phyloP scores from a whole-genome alignment of 2,888 invertebrate genomes.

The Neuroscelio doddi region DNA sequence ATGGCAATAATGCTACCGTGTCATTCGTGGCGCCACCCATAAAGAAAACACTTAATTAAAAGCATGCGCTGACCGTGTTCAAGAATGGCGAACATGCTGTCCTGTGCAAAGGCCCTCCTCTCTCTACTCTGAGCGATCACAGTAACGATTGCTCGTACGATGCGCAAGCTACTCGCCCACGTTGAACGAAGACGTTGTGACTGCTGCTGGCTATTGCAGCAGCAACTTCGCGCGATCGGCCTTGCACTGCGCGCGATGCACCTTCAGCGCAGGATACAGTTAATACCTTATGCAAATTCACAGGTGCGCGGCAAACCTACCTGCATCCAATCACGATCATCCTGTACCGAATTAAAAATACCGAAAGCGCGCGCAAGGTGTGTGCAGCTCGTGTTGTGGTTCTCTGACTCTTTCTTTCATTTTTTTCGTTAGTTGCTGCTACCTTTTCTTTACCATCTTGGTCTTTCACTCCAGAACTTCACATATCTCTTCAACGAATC shows the following conservation, averaged over 20 bases:
- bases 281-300: constrained; percentile 55
- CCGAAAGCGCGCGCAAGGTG: constrained; percentile 22
- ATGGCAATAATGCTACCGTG: not conserved
- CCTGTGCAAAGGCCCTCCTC: constrained; percentile 20
- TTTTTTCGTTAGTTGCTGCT: too few relatives aligned
- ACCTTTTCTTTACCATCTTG: constrained; percentile 15
- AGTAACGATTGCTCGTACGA: constrained; percentile 27
- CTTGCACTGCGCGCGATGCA: constrained; percentile 38
- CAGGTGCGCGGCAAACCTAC: constrained; percentile 51
- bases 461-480: constrained; percentile 10
- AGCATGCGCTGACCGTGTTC: constrained; percentile 47
- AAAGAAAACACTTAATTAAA: constrained; percentile 57
- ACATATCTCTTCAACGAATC: not conserved
- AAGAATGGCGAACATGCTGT: constrained; percentile 48
- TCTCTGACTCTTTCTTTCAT: constrained; percentile 7
- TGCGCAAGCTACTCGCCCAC: constrained; percentile 41
- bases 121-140: constrained; percentile 27
- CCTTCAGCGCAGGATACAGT: constrained; percentile 33
- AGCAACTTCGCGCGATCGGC: constrained; percentile 27
- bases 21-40: constrained; percentile 50
- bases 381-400: constrained; percentile 5
- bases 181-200: constrained; percentile 19
- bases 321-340: constrained; percentile 49
- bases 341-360: constrained; percentile 37
- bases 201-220: constrained; percentile 23